A percentile compares a stretch with the other conserved stretches of the same genome.
phyloP scores from a whole-genome alignment of 2,888 invertebrate species.

The Chrysina gloriosa region DNA sequence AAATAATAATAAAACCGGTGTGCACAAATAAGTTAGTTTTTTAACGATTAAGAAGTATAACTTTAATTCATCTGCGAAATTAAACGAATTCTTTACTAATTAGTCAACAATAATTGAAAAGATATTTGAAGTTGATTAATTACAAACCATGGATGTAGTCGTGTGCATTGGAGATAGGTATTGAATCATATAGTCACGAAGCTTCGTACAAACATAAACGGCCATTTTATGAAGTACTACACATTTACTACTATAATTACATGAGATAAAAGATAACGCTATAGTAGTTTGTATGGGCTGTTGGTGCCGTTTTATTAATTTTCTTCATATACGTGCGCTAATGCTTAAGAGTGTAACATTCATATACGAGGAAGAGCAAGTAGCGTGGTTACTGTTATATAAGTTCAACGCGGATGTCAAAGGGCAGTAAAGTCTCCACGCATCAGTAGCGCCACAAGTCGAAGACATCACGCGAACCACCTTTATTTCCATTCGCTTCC shows the following conservation, averaged over 20 bases:
- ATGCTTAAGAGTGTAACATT: conserved; percentile 25
- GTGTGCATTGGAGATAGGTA: conserved; percentile 13
- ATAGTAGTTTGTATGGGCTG: conserved; percentile 17
- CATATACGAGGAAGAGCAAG: conserved; percentile 53
- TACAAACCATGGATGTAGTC: not conserved
- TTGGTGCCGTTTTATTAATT: conserved; percentile 43
- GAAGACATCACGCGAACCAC: conserved; percentile 56
- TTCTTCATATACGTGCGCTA: conserved; percentile 23
- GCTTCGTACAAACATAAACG: conserved; percentile 19
- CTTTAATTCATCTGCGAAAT: not conserved
- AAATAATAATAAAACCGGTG: too few relatives aligned
- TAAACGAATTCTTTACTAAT: not conserved
- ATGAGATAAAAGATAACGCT: conserved; percentile 34
- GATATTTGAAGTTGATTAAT: not conserved
- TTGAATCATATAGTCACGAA: conserved; percentile 17
- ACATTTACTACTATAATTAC: conserved; percentile 42
- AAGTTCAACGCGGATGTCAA: conserved; percentile 60
- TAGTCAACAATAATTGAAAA: not conserved
- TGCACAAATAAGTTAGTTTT: too few relatives aligned
- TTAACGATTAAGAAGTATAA: not conserved
- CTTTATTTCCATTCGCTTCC: conserved; percentile 44
- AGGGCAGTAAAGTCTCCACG: conserved; percentile 62
- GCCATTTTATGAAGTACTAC: conserved; percentile 35
- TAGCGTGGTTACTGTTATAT: conserved; percentile 61
- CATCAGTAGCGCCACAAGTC: conserved; percentile 58